Percentiles rank a stretch among this genome's conserved stretches.
Conservation (phyloP, 2,888 invertebrate genomes). For the Harpalus rubripes region DNA sequence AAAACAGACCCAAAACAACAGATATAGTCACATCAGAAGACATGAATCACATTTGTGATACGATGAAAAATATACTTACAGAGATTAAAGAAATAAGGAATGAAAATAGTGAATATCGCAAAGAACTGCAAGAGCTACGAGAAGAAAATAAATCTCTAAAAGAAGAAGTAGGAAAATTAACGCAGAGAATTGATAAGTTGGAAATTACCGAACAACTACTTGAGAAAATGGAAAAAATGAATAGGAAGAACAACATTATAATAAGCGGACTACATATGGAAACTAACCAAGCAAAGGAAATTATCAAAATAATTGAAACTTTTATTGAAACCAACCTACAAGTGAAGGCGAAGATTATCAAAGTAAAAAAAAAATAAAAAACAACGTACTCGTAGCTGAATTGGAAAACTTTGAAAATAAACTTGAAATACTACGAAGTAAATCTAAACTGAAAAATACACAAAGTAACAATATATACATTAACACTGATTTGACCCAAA, state of each 20-base stretch:
- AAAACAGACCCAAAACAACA: too few relatives aligned
- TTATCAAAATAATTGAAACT: background rate
- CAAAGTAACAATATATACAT: constrained; percentile 2
- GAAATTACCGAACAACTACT: background rate
- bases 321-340: background rate
- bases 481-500: constrained; percentile 7
- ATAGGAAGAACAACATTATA: constrained; percentile 32
- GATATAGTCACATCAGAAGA: background rate
- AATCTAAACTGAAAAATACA: constrained; percentile 6
- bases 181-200: constrained; percentile 19
- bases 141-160: constrained; percentile 6
- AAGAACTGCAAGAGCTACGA: constrained; percentile 8
- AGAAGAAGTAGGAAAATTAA: background rate
- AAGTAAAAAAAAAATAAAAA: background rate
- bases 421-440: constrained; percentile 2
- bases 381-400: constrained; percentile 1
- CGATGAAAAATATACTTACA: background rate
- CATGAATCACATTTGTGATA: background rate
- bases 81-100: constrained; percentile 17
- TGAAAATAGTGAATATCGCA: background rate
- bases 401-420: background rate
- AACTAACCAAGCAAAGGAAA: background rate
- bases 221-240: constrained; percentile 10
- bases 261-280: constrained; percentile 13
- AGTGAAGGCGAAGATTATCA: background rate